These are phyloP conservation scores for Raillietiella orientalis DNA, from an alignment of 2,888 invertebrate genomes.

Conservation along the genomic window DNA sequence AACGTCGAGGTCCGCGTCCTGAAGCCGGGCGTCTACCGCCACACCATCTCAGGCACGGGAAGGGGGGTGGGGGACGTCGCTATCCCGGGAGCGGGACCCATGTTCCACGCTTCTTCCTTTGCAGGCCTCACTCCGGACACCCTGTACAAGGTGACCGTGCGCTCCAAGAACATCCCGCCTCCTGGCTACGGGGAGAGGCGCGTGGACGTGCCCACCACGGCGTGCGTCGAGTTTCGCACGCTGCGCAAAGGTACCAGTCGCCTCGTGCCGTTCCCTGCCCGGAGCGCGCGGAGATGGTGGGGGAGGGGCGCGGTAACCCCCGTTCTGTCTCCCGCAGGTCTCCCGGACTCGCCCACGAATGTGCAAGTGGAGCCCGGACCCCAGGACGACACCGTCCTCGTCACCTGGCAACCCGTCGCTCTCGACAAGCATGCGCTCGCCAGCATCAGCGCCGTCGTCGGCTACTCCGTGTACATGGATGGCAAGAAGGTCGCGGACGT, in stretches of 20 bases:
- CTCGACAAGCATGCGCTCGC: conserved; percentile 25
- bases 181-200: conserved; percentile 10
- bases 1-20: conserved; percentile 83
- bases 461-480: conserved; percentile 90
- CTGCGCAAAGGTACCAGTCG: conserved; percentile 38
- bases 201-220: conserved; percentile 19
- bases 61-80: not conserved
- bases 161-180: conserved; percentile 61
- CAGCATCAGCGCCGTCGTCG: conserved; percentile 33
- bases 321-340: conserved; percentile 13
- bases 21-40: conserved; percentile 66
- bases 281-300: no score
- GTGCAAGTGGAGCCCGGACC: conserved; percentile 86
- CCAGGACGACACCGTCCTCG: conserved; percentile 87
- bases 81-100: not conserved
- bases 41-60: conserved; percentile 40
- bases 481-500: conserved; percentile 83
- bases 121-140: conserved; percentile 64
- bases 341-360: conserved; percentile 28
- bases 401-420: conserved; percentile 93
- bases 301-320: no score
- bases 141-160: conserved; percentile 76
- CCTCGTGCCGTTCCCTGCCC: no score
- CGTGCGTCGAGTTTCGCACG: conserved; percentile 80
- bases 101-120: conserved; percentile 5